Base-by-base conservation (phyloP, 2,797 vertebrate species). In the Sphaeramia orbicularis region DNA sequence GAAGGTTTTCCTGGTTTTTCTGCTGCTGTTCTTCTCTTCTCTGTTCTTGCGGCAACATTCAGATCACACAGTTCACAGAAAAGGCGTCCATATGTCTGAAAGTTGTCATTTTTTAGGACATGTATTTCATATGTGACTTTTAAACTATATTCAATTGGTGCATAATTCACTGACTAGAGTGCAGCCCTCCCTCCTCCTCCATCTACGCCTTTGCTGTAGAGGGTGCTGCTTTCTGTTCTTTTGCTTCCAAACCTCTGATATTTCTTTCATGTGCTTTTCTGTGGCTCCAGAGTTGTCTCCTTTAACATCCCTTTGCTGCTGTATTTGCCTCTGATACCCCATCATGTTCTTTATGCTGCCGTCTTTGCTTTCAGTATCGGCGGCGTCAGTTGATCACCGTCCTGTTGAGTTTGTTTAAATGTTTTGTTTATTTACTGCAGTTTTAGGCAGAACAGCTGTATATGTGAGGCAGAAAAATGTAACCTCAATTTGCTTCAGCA, bases 101-200 rank as follows among this genome's bases (percentile, higher is more conserved):
- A 65, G 24, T 19, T 36, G 13, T 47, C 4, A n/a, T 36, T 64
- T 36, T 45, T 45, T 3, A 15, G 16, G 47, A 53, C 30, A 40
- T 4, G 38, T 30, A 63, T 36, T 52, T 55, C 24, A 56, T n/a
- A 36, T 19, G 35, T 24, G 53, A 43, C 24, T 50, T 47, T 58
- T 47, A 53, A 48, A 43, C 13, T 44, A 2, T 52, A 1, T 35
- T 58, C 10, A 53, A 40, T 54, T 13, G 30, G 19, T 37, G 14
- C 36, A 18, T 48, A 43, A 47, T 53, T 54, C 32, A 42, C 1
- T 49, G 54, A 56, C 32, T 38, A 55, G 35, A 42, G 18, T n/a
- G 30, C 43, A 50, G 43, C 40, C 49, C 45, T 45, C 38, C 32
- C 45, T 62, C 21, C 6, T 36, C 62, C 47, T 56, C 49, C 45